Evolutionary conservation across 2,797 vertebrate species (phyloP), one percentile per base, ranked within the genome.

Genomic region (Anisognathus igniventris): DNA sequence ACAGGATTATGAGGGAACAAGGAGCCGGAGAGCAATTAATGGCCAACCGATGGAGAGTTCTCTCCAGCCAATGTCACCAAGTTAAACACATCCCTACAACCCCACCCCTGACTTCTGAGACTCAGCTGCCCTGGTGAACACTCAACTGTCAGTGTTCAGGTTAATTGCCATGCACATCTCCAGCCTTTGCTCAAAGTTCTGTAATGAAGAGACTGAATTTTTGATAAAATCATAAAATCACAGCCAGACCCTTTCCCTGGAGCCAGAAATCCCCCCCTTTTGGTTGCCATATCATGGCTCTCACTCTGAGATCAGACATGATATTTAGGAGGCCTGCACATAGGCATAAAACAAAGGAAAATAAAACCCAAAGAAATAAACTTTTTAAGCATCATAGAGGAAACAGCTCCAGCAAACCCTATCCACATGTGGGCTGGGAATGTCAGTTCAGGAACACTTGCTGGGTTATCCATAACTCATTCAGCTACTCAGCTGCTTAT

Each of bases 11-110:
- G 28, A 90, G 14, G 17, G 54, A 86, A 64, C n/a, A 35, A 44
- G 25, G 24, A 42, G 28, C 28, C 6, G 0, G 17, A 80, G 16
- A 37, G 22, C 28, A 82, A 51, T 1, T 1, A 58, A 60, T 0
- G 1, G 42, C 33, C 61, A 67, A 17, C 19, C 1, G 0, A 23
- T 2, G 2, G 33, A 4, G 45, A 82, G 15, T 7, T 33, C 17
- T 33, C 31, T 90, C 25, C 51, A 68, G 16, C 4, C 22, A 5
- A 9, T 2, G 30, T 27, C 31, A 47, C 23, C 1, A 1, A 54
- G 28, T 44, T 47, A 53, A 51, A 54, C 0, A 1, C 3, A 23
- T 33, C 20, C 56, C 60, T 31, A 22, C 24, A 57, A 68, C 35
- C 12, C 18, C 28, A 2, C 9, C 16, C n/a, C 56, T 67, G 39